Base-by-base conservation (phyloP, 2,797 vertebrate genomes). In the Orientallactaga sibirica region DNA sequence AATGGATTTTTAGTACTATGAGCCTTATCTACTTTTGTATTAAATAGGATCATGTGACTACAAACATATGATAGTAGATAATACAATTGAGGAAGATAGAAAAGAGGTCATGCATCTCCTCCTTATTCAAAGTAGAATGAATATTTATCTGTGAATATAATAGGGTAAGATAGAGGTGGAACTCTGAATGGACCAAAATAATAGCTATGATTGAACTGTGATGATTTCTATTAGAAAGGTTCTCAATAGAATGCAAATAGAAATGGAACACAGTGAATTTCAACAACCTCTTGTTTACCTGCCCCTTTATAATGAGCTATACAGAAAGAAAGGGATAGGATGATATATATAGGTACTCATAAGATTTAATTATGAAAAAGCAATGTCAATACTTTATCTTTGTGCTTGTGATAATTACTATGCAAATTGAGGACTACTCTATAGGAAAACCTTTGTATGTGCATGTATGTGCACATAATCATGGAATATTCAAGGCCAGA, bases 331-430 rank as follows among this genome's bases (percentile, higher is more conserved):
- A 77, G 12, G 37, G 27, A 27, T 94, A 61, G n/a, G 22, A 90
- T 87, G 68, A 92, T 83, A 92, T 83, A 90, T 94, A 94, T 90
- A 90, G 58, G 61, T 79, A 70, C 29, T 88, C 73, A 79, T 83
- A 90, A 58, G 48, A 90, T 79, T 95, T 95, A 87, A 92, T 95
- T 94, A 92, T 92, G 61, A 86, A 66, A 94, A 95, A 94, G 71
- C 61, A 92, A 83, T 92, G 77, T 48, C 61, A 87, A 41, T 92
- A 94, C 82, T 37, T 94, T 95, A 91, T 80, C 84, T 86, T 90
- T 86, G 90, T 58, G 71, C 22, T 84, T 95, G 82, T 79, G 82
- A 90, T 94, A 87, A 96, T 92, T 84, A 92, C n/a, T 94, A 84
- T 92, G 73, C 41, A 95, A 92, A 92, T 92, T 68, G 92, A 92